Conservation (phyloP, 2,113 vertebrate genomes). For the Indicator maculatus region DNA sequence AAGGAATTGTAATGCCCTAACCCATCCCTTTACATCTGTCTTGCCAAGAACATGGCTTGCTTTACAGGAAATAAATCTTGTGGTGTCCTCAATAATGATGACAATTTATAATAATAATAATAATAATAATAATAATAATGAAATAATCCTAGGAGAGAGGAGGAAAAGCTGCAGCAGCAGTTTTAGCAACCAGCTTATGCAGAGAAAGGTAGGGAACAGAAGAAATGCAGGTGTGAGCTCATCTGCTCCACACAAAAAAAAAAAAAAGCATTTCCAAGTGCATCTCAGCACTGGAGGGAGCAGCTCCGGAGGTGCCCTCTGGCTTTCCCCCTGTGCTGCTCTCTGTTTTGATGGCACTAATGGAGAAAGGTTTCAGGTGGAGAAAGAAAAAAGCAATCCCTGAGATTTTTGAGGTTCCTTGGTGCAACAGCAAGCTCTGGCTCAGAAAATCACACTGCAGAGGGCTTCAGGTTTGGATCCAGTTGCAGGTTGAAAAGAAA, state of each 20-base stretch:
- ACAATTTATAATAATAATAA: neutral
- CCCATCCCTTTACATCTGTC: neutral
- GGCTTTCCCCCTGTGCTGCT: neutral
- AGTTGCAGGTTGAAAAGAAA: neutral
- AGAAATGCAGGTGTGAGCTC: neutral
- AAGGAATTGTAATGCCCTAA: conserved; percentile 3
- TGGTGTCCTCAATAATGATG: neutral
- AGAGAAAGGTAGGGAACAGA: neutral
- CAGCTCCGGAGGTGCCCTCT: neutral
- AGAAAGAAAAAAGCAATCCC: neutral
- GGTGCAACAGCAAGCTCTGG: neutral
- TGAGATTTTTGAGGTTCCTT: neutral
- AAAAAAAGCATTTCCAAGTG: neutral
- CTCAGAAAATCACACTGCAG: neutral
- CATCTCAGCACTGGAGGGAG: neutral
- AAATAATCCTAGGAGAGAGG: neutral
- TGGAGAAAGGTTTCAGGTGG: neutral
- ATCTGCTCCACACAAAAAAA: neutral
- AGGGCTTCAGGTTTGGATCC: neutral
- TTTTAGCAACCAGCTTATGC: neutral
- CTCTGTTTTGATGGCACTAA: neutral
- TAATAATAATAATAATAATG: neutral
- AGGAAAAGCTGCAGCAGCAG: neutral
- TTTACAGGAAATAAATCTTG: conserved; percentile 23
- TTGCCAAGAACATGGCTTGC: neutral